Evolutionary conservation across 2,113 vertebrate genomes (phyloP).

Genomic region (Lagenorhynchus albirostris): DNA sequence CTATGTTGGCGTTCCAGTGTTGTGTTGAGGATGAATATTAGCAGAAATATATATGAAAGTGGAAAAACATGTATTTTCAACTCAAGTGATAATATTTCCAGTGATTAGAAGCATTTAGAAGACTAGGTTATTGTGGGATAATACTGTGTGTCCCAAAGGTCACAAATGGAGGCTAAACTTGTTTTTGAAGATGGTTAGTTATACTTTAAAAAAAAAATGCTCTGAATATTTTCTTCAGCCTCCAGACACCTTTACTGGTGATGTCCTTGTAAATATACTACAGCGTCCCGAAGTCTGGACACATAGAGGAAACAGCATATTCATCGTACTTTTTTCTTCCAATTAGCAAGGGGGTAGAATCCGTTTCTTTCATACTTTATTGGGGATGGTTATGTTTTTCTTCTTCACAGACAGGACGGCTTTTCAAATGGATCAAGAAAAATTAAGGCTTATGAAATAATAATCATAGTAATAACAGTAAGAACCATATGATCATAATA

Average conservation of each 20-base stretch:
- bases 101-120: not conserved
- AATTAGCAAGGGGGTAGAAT: not conserved
- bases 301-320: not conserved
- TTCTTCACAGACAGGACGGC: not conserved
- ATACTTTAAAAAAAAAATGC: not conserved
- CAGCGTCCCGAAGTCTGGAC: not conserved
- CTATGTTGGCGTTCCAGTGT: not conserved
- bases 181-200: conserved; percentile 1
- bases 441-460: conserved; percentile 21
- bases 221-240: conserved; percentile 8
- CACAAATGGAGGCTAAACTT: not conserved
- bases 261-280: not conserved
- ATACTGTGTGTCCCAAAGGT: not conserved
- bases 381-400: not conserved
- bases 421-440: conserved; percentile 35
- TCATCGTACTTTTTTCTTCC: not conserved
- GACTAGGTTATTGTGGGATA: not conserved
- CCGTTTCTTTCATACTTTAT: not conserved
- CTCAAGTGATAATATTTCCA: not conserved
- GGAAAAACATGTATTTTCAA: not conserved
- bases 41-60: not conserved
- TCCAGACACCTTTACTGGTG: not conserved
- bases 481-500: not conserved
- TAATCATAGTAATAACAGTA: not conserved
- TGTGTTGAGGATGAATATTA: not conserved